Percentiles rank a stretch among this genome's conserved stretches.
phyloP scores from a whole-genome alignment of 2,113 vertebrate genomes.

The Pantherophis guttatus region DNA sequence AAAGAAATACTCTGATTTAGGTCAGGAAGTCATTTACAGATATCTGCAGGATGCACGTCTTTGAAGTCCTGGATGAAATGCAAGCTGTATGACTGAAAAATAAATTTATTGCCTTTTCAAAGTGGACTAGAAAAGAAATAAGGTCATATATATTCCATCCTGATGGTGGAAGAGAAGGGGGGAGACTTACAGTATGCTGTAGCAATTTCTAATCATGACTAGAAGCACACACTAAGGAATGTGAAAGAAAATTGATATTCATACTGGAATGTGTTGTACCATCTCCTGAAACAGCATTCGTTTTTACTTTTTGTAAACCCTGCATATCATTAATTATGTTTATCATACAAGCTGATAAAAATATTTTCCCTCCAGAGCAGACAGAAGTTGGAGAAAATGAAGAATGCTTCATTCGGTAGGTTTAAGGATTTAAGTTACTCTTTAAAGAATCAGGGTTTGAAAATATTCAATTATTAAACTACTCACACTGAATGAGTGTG shows the following conservation, averaged over 20 bases:
- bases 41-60: constrained; percentile 51
- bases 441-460: not conserved
- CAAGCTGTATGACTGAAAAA: constrained; percentile 54
- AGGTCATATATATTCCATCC: constrained; percentile 49
- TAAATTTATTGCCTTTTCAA: constrained; percentile 52
- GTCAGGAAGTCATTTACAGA: constrained; percentile 58
- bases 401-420: not conserved
- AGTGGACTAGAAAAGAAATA: constrained; percentile 47
- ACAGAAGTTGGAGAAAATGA: not conserved
- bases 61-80: constrained; percentile 49
- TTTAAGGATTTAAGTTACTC: not conserved
- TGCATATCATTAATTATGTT: constrained; percentile 6
- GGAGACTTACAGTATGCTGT: constrained; percentile 19
- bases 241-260: constrained; percentile 52
- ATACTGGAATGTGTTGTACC: constrained; percentile 49
- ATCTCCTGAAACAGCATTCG: constrained; percentile 10
- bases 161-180: not conserved
- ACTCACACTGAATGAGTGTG: not conserved
- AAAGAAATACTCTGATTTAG: constrained; percentile 33
- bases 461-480: not conserved
- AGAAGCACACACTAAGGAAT: constrained; percentile 49
- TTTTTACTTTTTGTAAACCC: not conserved
- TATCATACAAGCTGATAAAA: constrained; percentile 3
- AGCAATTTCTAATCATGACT: constrained; percentile 56
- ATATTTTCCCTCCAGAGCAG: not conserved